Evolutionary conservation across 2,888 invertebrate genomes (phyloP).

Genomic region (Punctoribates punctum): DNA sequence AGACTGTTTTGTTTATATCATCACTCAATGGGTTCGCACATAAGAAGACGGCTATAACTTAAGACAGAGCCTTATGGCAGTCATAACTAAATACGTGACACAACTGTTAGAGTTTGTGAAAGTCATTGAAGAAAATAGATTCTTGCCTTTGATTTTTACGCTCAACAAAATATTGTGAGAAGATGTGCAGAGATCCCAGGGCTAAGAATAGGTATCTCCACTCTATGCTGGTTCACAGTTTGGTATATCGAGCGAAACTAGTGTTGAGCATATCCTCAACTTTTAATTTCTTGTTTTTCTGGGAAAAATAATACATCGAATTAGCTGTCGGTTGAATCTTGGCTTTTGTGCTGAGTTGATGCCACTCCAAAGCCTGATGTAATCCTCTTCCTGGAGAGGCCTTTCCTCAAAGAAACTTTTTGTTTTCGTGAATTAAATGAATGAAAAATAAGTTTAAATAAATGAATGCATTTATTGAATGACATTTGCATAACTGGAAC

Average conservation of each 20-base stretch:
- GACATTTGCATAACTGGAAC: conserved; percentile 8
- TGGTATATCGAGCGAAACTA: background rate
- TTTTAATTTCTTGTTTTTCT: background rate
- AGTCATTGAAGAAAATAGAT: background rate
- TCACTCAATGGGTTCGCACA: background rate
- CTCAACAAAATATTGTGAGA: background rate
- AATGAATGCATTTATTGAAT: no score
- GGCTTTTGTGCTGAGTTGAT: background rate
- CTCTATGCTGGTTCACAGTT: background rate
- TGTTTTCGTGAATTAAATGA: no score
- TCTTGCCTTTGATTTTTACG: background rate
- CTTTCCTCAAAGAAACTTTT: no score
- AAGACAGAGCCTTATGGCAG: background rate
- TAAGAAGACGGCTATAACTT: background rate
- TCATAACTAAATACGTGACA: background rate
- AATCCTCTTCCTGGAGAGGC: no score
- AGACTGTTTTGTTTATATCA: background rate
- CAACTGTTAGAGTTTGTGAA: background rate
- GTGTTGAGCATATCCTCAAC: background rate
- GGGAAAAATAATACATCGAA: background rate
- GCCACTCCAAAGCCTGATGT: background rate
- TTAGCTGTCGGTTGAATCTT: background rate
- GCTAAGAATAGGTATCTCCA: background rate
- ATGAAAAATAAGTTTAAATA: no score
- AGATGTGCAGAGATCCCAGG: background rate